Base-by-base conservation (phyloP, 2,113 vertebrate species). In the Pyrgilauda ruficollis region DNA sequence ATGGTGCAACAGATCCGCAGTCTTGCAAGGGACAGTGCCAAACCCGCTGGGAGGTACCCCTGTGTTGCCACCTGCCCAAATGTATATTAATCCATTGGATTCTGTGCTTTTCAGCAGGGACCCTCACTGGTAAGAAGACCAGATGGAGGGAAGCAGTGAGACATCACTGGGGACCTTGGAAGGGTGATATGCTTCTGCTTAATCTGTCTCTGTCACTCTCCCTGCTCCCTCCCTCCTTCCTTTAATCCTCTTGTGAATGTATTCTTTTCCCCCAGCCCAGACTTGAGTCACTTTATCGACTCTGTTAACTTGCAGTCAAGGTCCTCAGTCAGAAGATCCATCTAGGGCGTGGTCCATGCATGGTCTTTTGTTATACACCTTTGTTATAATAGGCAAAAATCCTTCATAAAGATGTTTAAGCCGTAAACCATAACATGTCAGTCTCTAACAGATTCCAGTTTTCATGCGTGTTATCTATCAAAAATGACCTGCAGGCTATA, bases 131-230 rank as follows among this genome's bases (percentile, higher is more conserved):
- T 44, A 76, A 33, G 43, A 17, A 47, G 44, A 31, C n/a, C n/a
- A 62, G 21, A 50, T 39, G 35, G 28, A 61, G 9, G 16, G 21
- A 62, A 33, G 46, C 15, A 78, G 10, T 0, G 0, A 63, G 30
- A n/a, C 1, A 0, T 20, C 0, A 0, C 5, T 63, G 58, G 13
- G 35, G 41, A 13, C 7, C 23, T 13, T 63, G 22, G 13, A 77
- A 50, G 22, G 5, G 30, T 27, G 8, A 22, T 28, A n/a, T n/a
- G 17, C 1, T 63, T 41, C 13, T 10, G 3, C 17, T 28, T 27
- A 41, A 63, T 33, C 2, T 64, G 28, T 43, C 11, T 73, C 5
- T 44, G 35, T 41, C 37, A n/a, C 13, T 63, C 13, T n/a, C 10
- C 5, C 35, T 63, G 23, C 10, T 41, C 59, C 47, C 4, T 13